phyloP scores from a whole-genome alignment of 2,888 invertebrate species.

The Dicroscelio sp. region DNA sequence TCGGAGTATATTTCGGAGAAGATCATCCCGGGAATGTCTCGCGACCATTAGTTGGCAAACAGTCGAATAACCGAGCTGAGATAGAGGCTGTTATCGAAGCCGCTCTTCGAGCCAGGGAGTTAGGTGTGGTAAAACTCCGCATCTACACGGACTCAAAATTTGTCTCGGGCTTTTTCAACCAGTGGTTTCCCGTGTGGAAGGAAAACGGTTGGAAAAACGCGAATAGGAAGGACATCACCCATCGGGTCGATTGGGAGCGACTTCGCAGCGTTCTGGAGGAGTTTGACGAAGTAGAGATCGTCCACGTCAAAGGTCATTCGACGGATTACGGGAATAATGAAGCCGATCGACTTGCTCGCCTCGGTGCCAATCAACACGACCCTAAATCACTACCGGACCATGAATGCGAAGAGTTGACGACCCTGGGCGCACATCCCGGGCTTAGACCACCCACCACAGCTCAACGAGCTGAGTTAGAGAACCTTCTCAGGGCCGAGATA shows the following conservation, averaged over 20 bases:
- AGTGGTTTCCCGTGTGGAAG: not conserved
- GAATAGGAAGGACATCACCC: not conserved
- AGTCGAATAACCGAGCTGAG: slow-evolving; percentile 38
- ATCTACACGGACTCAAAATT: not conserved
- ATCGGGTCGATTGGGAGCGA: not conserved
- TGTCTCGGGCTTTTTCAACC: not conserved
- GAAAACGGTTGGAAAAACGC: not conserved
- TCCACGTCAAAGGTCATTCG: not conserved
- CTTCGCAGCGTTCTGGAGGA: not conserved
- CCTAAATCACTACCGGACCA: too few species aligned
- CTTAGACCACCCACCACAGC: not conserved
- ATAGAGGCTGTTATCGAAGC: slow-evolving; percentile 11
- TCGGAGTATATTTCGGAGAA: slow-evolving; percentile 8
- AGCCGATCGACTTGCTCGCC: not conserved
- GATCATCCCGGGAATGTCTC: slow-evolving; percentile 5
- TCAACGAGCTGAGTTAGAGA: not conserved
- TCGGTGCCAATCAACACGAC: too few species aligned
- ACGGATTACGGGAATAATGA: not conserved
- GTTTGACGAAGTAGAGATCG: not conserved
- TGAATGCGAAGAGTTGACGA: not conserved
- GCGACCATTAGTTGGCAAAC: not conserved
- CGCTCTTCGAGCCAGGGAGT: not conserved
- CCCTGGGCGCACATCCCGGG: not conserved
- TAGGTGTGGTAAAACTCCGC: not conserved
- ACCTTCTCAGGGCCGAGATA: not conserved